These are phyloP conservation scores for Drosophila testacea DNA, from an alignment of 2,888 invertebrate species.

Conservation along the genomic window DNA sequence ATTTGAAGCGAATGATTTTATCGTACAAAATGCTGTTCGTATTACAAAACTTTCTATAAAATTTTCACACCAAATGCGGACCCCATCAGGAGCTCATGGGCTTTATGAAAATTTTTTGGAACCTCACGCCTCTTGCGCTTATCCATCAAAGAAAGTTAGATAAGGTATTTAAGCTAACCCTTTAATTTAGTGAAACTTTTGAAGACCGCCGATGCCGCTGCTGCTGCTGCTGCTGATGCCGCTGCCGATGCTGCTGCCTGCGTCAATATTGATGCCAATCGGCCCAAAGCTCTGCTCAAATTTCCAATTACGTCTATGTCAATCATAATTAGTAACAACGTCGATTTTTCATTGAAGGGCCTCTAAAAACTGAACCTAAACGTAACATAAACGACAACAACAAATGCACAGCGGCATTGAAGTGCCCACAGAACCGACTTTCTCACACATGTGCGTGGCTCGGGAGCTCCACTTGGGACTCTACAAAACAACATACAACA, in stretches of 20 bases:
- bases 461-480: slow-evolving; percentile 68
- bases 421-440: slow-evolving; percentile 58
- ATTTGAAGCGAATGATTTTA: not conserved
- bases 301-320: slow-evolving; percentile 83
- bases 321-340: slow-evolving; percentile 84
- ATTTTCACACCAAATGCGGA: slow-evolving; percentile 62
- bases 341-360: slow-evolving; percentile 82
- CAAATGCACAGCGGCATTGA: slow-evolving; percentile 16
- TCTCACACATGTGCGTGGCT: slow-evolving; percentile 75
- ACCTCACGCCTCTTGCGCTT: slow-evolving; percentile 63
- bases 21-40: slow-evolving; percentile 2
- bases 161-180: slow-evolving; percentile 70
- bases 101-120: slow-evolving; percentile 27
- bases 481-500: slow-evolving; percentile 27
- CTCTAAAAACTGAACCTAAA: slow-evolving; percentile 61
- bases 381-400: slow-evolving; percentile 60
- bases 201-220: slow-evolving; percentile 71
- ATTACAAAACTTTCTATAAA: slow-evolving; percentile 64
- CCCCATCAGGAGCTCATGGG: slow-evolving; percentile 41
- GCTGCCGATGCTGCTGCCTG: slow-evolving; percentile 20
- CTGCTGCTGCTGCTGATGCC: slow-evolving; percentile 19
- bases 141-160: slow-evolving; percentile 78
- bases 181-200: slow-evolving; percentile 80
- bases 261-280: slow-evolving; percentile 42
- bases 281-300: slow-evolving; percentile 72